phyloP scores from a whole-genome alignment of 2,797 vertebrate species.

The Okamejei kenojei region DNA sequence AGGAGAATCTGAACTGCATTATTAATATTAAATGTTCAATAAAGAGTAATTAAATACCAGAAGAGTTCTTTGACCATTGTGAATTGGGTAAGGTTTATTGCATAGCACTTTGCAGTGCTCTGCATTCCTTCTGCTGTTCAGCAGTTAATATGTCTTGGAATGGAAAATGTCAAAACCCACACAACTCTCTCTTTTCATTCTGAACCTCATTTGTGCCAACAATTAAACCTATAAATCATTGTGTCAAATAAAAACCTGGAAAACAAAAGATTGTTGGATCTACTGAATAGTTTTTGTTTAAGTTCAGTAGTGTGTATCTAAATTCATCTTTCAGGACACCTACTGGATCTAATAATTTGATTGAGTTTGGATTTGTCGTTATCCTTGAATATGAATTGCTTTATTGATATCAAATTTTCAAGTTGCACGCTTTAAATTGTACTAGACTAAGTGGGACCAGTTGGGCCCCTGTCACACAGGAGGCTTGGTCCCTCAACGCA shows the following conservation, averaged over 20 bases:
- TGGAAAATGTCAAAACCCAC: background rate
- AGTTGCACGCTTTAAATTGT: background rate
- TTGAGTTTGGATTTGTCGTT: background rate
- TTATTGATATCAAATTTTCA: background rate
- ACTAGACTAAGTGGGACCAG: too few species aligned
- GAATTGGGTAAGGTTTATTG: background rate
- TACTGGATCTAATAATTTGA: background rate
- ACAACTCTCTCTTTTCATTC: background rate
- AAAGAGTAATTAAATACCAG: background rate
- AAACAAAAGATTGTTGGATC: slow-evolving; percentile 21
- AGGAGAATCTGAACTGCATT: too few species aligned
- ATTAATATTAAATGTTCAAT: too few species aligned
- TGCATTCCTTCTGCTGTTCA: too few species aligned
- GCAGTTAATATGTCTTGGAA: background rate
- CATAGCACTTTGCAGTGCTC: background rate
- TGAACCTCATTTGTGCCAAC: slow-evolving; percentile 14
- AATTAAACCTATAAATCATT: slow-evolving; percentile 32
- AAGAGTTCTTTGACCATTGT: background rate
- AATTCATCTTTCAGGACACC: background rate
- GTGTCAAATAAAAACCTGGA: slow-evolving; percentile 18
- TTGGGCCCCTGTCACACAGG: too few species aligned
- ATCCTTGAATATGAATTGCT: background rate
- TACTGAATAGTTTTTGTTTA: background rate
- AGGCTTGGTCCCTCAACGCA: too few species aligned
- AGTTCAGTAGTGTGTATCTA: background rate